Percentiles rank a stretch among this genome's conserved stretches.
Conservation (phyloP, 1,140 invertebrate species). For the Diorhabda carinulata region DNA sequence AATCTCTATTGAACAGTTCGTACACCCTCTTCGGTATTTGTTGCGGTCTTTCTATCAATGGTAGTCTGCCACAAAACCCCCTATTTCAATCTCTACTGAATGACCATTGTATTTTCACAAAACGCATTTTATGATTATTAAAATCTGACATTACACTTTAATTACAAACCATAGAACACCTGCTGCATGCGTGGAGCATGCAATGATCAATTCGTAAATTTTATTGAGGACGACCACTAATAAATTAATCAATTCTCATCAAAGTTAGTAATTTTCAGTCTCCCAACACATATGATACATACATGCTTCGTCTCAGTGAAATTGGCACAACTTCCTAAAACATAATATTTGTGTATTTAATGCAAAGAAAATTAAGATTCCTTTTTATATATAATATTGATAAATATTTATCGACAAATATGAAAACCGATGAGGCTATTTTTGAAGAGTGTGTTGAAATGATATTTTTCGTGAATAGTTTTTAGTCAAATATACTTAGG, state of each 20-base stretch:
- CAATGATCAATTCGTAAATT: background rate
- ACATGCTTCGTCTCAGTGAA: background rate
- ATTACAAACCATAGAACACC: conserved; percentile 43
- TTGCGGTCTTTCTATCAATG: conserved; percentile 29
- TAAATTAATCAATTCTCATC: too few species aligned
- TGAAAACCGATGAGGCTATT: background rate
- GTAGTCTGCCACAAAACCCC: conserved; percentile 26
- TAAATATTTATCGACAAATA: conserved; percentile 1
- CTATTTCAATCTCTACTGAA: conserved; percentile 28
- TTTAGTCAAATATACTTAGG: background rate
- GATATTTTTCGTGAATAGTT: background rate
- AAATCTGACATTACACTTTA: conserved; percentile 45
- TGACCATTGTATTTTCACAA: conserved; percentile 44
- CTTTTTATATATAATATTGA: background rate
- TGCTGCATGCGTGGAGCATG: conserved; percentile 31
- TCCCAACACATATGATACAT: background rate
- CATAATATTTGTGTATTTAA: conserved; percentile 8
- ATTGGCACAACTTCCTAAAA: background rate
- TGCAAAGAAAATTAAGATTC: background rate
- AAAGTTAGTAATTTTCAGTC: too few species aligned
- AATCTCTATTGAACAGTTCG: conserved; percentile 32
- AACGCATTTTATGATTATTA: conserved; percentile 44
- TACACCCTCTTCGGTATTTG: conserved; percentile 32
- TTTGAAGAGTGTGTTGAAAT: background rate
- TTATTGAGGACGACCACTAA: too few species aligned